Base-by-base conservation (phyloP, 2,797 vertebrate species). In the Oreochromis mossambicus region DNA sequence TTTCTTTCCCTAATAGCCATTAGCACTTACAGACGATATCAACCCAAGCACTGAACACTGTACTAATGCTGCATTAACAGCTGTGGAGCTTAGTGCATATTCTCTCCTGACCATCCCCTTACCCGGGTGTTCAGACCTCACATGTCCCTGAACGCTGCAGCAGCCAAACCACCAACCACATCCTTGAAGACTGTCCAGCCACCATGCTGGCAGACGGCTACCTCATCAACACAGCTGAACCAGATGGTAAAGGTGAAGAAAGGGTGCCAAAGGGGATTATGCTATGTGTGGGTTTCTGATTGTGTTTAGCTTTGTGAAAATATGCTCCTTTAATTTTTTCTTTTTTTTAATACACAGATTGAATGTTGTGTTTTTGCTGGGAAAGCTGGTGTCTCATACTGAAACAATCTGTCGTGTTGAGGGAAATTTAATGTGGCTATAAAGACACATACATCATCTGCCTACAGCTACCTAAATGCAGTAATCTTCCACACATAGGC, bases 171-270 rank as follows among this genome's bases (percentile, higher is more conserved):
- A 5, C 51, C 54, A 13, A 0, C 70, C 41, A 29, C 87, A 79
- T 90, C 88, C 87, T 91, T 87, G 83, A 91, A 91, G 86, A 86
- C 2, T 5, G 41, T 89, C 86, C 91, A 92, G 7, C 9, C 50
- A 15, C 87, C 77, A 36, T 14, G 54, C 36, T 82, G 87, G 86
- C 91, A 83, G 81, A 51, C 41, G 75, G 83, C 90, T 80, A 81
- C 85, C 84, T 84, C 84, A 6, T 81, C 88, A 80, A 85, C 84
- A 78, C 89, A 80, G 83, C 87, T 80, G 24, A 73, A 80, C 83
- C 92, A 94, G 88, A 92, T 91, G 88, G 89, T 85, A 88, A 84
- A 93, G 91, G 92, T 88, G 79, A 87, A 79, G 1, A 61, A 84
- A 70, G 77, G 56, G 80, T 41, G 73, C 84, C 83, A 87, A 66